Percentiles rank a stretch among this genome's conserved stretches.
phyloP scores from a whole-genome alignment of 2,888 invertebrate species.

The Rotaria macrura region DNA sequence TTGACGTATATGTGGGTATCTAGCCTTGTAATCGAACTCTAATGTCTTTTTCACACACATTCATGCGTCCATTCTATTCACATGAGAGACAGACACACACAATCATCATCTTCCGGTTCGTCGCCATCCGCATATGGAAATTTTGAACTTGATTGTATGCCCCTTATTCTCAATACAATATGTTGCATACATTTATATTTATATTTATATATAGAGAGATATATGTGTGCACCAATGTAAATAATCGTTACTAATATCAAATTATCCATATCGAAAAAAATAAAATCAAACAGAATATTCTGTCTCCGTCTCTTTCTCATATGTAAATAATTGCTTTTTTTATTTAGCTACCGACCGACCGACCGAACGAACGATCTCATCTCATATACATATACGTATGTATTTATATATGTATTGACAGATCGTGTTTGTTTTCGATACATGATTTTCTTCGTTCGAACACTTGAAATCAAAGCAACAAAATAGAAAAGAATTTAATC shows the following conservation, averaged over 20 bases:
- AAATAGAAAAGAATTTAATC: neutral
- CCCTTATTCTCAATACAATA: neutral
- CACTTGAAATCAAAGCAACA: neutral
- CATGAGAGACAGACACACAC: neutral
- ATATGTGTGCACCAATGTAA: neutral
- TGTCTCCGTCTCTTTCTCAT: neutral
- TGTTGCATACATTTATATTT: neutral
- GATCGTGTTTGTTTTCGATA: neutral
- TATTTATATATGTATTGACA: neutral
- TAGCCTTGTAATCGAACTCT: constrained; percentile 8
- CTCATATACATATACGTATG: neutral
- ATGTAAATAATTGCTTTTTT: neutral
- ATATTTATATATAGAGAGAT: no score
- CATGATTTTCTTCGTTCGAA: neutral
- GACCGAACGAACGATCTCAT: neutral
- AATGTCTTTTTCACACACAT: constrained; percentile 3
- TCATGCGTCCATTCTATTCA: neutral
- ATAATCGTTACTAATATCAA: neutral
- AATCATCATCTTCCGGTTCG: neutral
- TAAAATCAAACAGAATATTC: no score
- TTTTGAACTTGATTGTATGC: neutral
- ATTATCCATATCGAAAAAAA: neutral
- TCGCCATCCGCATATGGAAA: neutral
- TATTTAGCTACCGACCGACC: no score
- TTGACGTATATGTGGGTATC: neutral